Evolutionary conservation across 1,140 invertebrate species (phyloP).

Genomic region (Drosophila aff.): DNA sequence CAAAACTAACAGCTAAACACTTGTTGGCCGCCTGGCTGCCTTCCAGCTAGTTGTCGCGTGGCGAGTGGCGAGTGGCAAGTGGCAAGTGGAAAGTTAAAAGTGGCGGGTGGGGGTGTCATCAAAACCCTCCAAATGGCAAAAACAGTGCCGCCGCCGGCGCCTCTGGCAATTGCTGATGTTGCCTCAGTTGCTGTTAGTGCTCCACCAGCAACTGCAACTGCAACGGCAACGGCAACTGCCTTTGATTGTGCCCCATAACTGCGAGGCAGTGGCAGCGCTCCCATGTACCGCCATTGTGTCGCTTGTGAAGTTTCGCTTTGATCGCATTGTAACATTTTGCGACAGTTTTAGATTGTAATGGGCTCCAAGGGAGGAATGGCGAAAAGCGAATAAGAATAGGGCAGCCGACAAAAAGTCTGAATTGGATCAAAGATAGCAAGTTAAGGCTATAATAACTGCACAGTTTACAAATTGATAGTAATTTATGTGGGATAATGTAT

Average conservation of each 20-base stretch:
- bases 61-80: constrained; percentile 16
- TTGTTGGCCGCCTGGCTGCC: constrained; percentile 68
- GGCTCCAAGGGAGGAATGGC: constrained; percentile 23
- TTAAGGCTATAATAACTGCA: background rate
- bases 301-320: constrained; percentile 48
- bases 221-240: constrained; percentile 13
- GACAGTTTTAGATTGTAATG: constrained; percentile 59
- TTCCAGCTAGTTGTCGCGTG: constrained; percentile 57
- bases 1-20: constrained; percentile 76
- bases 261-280: constrained; percentile 43
- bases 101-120: constrained; percentile 30
- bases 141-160: constrained; percentile 17
- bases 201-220: constrained; percentile 1
- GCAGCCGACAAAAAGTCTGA: constrained; percentile 2
- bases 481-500: background rate
- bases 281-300: constrained; percentile 29
- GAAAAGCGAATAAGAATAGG: constrained; percentile 2
- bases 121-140: constrained; percentile 47
- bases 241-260: constrained; percentile 62
- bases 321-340: constrained; percentile 59
- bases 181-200: constrained; percentile 13
- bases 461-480: constrained; percentile 17
- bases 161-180: constrained; percentile 28
- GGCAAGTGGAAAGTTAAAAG: constrained; percentile 5
- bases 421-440: constrained; percentile 26